Conservation (phyloP, 2,797 vertebrate species). For the Danio albolineatus region DNA sequence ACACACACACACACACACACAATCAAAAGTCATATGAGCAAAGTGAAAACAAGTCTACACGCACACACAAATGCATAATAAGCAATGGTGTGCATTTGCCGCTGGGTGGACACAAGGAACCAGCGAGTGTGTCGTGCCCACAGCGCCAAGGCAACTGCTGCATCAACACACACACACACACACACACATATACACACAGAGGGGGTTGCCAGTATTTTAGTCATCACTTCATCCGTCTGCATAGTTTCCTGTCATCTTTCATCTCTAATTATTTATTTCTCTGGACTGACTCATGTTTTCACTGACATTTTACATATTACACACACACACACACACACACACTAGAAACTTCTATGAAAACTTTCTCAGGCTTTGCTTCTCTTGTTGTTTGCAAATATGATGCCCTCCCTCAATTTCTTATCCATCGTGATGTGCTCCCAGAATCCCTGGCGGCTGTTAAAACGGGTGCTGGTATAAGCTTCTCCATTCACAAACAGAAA, state of each 20-base stretch:
- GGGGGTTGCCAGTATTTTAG: slow-evolving; percentile 70
- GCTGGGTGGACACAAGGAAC: slow-evolving; percentile 63
- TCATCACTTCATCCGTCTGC: slow-evolving; percentile 73
- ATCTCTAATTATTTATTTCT: slow-evolving; percentile 61
- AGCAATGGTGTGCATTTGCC: slow-evolving; percentile 52
- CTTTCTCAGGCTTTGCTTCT: slow-evolving; percentile 25
- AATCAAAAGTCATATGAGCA: slow-evolving; percentile 54
- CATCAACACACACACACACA: slow-evolving; percentile 32
- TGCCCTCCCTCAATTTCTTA: not conserved
- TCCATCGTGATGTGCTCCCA: slow-evolving; percentile 9
- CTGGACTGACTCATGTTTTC: slow-evolving; percentile 71
- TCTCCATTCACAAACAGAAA: slow-evolving; percentile 29
- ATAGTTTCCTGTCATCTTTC: slow-evolving; percentile 72
- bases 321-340: slow-evolving; percentile 24
- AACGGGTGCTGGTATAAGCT: slow-evolving; percentile 1
- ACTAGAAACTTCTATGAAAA: slow-evolving; percentile 30
- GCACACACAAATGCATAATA: slow-evolving; percentile 60
- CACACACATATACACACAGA: slow-evolving; percentile 27
- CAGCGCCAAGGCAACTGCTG: slow-evolving; percentile 62
- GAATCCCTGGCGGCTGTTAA: not conserved
- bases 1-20: slow-evolving; percentile 58
- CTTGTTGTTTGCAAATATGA: slow-evolving; percentile 2
- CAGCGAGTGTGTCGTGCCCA: slow-evolving; percentile 61
- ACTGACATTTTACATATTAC: slow-evolving; percentile 65
- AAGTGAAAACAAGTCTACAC: slow-evolving; percentile 51